Evolutionary conservation across 2,797 vertebrate species (phyloP), one percentile per base, ranked within the genome.

Genomic region (Sebastes goodei): DNA sequence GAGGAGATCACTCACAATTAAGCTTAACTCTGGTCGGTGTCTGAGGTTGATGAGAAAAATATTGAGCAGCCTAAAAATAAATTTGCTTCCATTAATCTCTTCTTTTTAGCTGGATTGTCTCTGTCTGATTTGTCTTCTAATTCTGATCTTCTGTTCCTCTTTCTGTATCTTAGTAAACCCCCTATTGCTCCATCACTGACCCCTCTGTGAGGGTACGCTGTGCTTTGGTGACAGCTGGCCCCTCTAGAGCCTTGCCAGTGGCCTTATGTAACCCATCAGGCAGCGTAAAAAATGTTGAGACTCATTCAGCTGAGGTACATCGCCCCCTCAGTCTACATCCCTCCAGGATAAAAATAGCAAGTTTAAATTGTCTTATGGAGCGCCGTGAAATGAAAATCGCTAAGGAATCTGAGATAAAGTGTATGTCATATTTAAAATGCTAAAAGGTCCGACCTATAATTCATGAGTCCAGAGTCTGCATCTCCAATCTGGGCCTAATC

Each of bases 401-500:
- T 6, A 20, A 20, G 32, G 35, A 74, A 72, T 62, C 14, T n/a
- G 32, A 56, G 33, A 59, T 73, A 53, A 70, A 67, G 68, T 42
- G 33, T 62, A 25, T 59, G 76, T 83, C 64, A 59, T 59, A 60
- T 27, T 62, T 55, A 67, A 74, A 79, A 79, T 46, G 81, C 71
- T 77, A 91, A 78, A 92, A 79, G 71, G 78, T 67, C 76, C 60
- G 55, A 68, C 46, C 46, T 76, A 74, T 76, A 86, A 89, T 80
- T 85, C 79, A 78, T 15, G 71, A 88, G 84, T 62, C 76, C 78
- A 76, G 76, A 78, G 79, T 86, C 83, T 20, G 67, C 76, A 70
- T 88, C 83, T 88, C 81, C 82, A 87, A 86, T 93, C 86, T 80
- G 84, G 85, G 86, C 76, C 84, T 93, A 93, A 94, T 94, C 91